Evolutionary conservation across 2,888 invertebrate species (phyloP).

Genomic region (Agonopterix subpropinquella): DNA sequence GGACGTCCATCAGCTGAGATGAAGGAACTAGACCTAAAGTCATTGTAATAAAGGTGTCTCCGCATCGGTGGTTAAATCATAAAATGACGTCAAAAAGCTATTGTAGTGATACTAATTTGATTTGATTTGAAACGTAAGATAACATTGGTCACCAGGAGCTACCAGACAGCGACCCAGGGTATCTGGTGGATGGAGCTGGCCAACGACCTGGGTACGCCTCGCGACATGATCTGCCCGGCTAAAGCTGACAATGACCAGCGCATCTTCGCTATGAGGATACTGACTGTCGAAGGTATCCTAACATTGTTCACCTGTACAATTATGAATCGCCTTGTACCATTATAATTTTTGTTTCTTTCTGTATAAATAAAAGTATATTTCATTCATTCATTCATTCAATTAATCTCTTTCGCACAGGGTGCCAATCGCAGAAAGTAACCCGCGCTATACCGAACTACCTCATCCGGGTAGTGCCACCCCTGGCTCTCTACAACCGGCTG

Average conservation of each 20-base stretch:
- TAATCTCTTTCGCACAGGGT: conserved; percentile 31
- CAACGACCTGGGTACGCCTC: conserved; percentile 78
- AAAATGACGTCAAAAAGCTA: too few species aligned
- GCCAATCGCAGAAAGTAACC: conserved; percentile 50
- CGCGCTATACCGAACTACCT: conserved; percentile 82
- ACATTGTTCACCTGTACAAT: too few species aligned
- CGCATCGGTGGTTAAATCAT: too few species aligned
- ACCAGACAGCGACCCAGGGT: conserved; percentile 81
- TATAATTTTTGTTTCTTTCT: too few species aligned
- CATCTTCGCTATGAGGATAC: conserved; percentile 81
- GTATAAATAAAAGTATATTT: too few species aligned
- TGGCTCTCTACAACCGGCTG: conserved; percentile 84
- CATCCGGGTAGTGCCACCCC: conserved; percentile 82
- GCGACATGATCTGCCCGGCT: conserved; percentile 81
- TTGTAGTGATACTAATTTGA: too few species aligned
- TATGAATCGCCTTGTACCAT: too few species aligned
- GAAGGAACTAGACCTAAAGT: too few species aligned
- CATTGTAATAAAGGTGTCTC: too few species aligned
- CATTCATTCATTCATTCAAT: neutral
- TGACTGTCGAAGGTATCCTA: conserved; percentile 73
- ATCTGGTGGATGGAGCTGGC: conserved; percentile 89
- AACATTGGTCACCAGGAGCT: conserved; percentile 61
- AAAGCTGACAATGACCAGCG: conserved; percentile 76
- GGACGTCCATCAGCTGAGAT: too few species aligned
- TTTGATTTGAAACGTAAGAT: too few species aligned